Evolutionary conservation across 2,888 invertebrate genomes (phyloP).

Genomic region (Conistra vaccinii): DNA sequence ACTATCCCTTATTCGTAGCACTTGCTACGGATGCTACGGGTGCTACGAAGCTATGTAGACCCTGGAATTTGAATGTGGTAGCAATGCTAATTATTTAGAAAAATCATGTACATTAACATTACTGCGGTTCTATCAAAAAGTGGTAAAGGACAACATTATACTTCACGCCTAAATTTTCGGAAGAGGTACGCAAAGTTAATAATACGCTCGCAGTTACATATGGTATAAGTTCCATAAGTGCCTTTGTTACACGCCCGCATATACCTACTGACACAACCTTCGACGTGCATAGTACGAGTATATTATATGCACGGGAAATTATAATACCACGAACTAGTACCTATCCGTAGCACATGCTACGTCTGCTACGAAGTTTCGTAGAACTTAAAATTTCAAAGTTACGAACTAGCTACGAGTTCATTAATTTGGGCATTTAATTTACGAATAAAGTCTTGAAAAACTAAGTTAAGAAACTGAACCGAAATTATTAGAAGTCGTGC

Average conservation of each 20-base stretch:
- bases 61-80: background rate
- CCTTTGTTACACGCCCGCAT: background rate
- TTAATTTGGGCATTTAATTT: background rate
- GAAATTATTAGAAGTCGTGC: background rate
- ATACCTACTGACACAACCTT: background rate
- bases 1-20: slow-evolving; percentile 35
- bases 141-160: background rate
- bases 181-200: background rate
- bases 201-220: background rate
- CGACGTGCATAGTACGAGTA: background rate
- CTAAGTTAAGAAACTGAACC: background rate
- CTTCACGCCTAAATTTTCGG: background rate
- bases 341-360: background rate
- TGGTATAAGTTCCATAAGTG: background rate
- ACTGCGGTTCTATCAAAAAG: background rate
- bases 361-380: background rate
- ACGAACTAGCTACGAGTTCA: background rate
- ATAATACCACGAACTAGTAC: background rate
- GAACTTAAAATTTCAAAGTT: background rate
- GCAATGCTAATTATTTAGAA: background rate
- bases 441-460: background rate
- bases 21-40: background rate
- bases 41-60: background rate
- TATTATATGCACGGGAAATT: background rate
- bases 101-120: background rate